A percentile compares a stretch with the other conserved stretches of the same genome.
phyloP scores from a whole-genome alignment of 2,797 vertebrate species.

The Dryobates pubescens region DNA sequence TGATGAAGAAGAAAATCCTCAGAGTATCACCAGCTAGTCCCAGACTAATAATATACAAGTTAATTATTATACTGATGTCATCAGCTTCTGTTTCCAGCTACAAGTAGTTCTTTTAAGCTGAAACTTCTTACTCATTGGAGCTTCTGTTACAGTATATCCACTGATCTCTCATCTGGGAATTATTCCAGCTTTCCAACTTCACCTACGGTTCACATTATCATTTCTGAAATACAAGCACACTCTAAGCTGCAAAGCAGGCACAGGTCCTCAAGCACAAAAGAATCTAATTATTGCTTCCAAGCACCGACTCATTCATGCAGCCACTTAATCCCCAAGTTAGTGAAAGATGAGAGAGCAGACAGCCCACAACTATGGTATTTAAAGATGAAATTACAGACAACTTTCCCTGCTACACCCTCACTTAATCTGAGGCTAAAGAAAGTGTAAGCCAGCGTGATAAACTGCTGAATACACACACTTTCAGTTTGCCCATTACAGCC shows the following conservation, averaged over 20 bases:
- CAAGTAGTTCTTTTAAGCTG: not conserved
- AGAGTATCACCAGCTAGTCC: not conserved
- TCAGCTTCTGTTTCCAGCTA: not conserved
- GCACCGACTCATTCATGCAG: not conserved
- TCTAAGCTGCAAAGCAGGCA: not conserved
- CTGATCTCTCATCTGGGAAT: not conserved
- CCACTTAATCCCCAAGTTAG: not conserved
- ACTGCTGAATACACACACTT: not conserved
- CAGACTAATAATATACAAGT: not conserved
- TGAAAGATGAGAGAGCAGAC: not conserved
- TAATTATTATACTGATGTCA: not conserved
- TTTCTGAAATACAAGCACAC: not conserved
- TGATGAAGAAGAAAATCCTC: not conserved
- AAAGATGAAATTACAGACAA: not conserved
- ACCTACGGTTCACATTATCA: not conserved
- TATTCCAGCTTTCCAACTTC: not conserved
- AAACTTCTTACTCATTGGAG: not conserved
- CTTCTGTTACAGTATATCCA: not conserved
- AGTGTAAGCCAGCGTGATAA: not conserved
- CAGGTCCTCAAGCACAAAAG: not conserved
- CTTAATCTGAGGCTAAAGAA: not conserved
- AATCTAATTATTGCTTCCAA: not conserved
- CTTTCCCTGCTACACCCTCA: not conserved
- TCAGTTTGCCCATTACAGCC: not conserved
- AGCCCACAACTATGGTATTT: not conserved